These are phyloP conservation scores for Prolemur simus DNA, from an alignment of 2,113 vertebrate genomes.

Conservation along the genomic window DNA sequence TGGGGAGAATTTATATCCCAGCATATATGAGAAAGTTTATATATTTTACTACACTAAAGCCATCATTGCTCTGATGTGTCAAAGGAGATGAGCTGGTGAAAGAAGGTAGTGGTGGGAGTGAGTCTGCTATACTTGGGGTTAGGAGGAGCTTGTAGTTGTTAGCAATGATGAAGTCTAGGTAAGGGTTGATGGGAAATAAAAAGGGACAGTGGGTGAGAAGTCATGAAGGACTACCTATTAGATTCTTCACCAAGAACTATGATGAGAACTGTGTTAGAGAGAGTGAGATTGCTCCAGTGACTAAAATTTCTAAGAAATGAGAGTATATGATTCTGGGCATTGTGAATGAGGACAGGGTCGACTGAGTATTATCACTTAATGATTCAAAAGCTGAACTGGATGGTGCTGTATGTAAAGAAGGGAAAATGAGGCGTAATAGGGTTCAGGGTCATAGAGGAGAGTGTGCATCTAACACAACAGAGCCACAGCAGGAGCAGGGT, in stretches of 20 bases:
- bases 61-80: background rate
- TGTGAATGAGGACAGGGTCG: background rate
- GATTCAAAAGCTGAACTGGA: background rate
- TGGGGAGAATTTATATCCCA: background rate
- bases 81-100: background rate
- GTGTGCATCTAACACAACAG: rapidly evolving
- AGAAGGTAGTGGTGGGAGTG: background rate
- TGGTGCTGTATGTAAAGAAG: background rate
- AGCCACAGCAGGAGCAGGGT: background rate
- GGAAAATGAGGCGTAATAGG: background rate
- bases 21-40: background rate
- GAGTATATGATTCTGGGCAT: background rate
- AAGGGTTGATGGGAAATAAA: background rate
- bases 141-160: background rate
- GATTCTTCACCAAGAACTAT: background rate
- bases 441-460: no score
- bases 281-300: no score
- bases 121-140: background rate
- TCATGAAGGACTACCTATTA: background rate
- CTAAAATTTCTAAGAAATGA: background rate
- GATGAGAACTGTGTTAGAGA: background rate
- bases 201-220: background rate
- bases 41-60: background rate
- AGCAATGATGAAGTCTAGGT: background rate
- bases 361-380: background rate